Evolutionary conservation across 2,888 invertebrate genomes (phyloP), one percentile per base, ranked within the genome.

Genomic region (Gandaritis pyraliata): DNA sequence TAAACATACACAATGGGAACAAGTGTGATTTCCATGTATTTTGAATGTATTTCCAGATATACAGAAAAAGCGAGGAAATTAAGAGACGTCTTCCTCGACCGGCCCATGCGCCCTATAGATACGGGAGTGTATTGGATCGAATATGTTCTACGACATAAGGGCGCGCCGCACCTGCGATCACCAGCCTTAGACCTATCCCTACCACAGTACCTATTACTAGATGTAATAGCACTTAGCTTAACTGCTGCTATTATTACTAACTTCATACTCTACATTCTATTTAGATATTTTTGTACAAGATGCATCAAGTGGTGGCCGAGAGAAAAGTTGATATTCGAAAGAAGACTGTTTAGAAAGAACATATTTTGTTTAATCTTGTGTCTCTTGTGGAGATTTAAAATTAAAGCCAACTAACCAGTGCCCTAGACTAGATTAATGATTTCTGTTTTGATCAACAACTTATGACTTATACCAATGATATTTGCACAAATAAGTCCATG

Each of bases 91-190:
- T 94, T 93, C 78, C 80, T 92, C 39, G 95, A 95, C 73, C 86
- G 95, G 23, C 94, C 93, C 0, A 76, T 93, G 73, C 86, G 90
- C 13, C 93, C 95, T 0, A 70, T 95, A 62, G 94, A 95, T 30
- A 93, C 93, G 23, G 94, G 94, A 0, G 82, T 94, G 0, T 95
- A 94, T 80, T 95, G 95, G 95, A 91, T 94, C 52, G 95, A 95
- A 77, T 94, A 95, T 69, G 93, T 94, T 0, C 79, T 94, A 7
- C 88, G 94, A 39, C 94, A 94, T 70, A 90, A 92, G 58, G 94
- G 94, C 0, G 94, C 94, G 0, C 69, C 78, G 0, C 93, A 94
- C 62, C 65, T 94, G 29, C 82, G 92, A 43, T 92, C 92, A n/a
- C 89, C 92, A 0, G 92, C 92, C 0, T 79, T 91, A 1, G 91